A percentile compares a stretch with the other conserved stretches of the same genome.
Evolutionary conservation across 2,113 vertebrate species (phyloP).

Genomic region (Gymnogyps californianus): DNA sequence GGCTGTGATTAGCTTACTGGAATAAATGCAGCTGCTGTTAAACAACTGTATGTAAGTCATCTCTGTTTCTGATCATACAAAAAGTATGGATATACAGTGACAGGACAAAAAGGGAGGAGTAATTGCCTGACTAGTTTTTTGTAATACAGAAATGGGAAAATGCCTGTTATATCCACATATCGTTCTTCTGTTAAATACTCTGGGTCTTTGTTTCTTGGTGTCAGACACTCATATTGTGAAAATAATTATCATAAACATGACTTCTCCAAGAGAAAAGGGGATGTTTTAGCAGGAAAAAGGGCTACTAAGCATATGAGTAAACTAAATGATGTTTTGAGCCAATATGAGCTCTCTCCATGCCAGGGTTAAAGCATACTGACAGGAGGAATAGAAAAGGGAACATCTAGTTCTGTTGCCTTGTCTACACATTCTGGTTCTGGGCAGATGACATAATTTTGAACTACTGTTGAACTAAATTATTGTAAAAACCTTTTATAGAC

Average conservation of each 20-base stretch:
- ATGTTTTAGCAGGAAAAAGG: not conserved
- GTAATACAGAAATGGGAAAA: not conserved
- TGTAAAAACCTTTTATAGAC: not conserved
- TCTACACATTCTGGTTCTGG: not conserved
- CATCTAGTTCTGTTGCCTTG: not conserved
- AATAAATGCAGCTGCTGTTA: not conserved
- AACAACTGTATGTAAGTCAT: not conserved
- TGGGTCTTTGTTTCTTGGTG: not conserved
- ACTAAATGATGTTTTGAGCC: not conserved
- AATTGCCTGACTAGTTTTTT: not conserved
- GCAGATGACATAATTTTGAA: not conserved
- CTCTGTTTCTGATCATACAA: not conserved
- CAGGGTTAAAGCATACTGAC: not conserved
- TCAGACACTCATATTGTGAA: not conserved
- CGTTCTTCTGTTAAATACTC: not conserved
- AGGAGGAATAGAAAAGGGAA: not conserved
- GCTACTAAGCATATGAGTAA: not conserved
- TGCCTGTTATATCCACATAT: too few species aligned
- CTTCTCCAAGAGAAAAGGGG: rapidly evolving
- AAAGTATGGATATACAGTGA: not conserved
- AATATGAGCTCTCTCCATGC: not conserved
- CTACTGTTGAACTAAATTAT: not conserved
- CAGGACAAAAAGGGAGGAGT: not conserved
- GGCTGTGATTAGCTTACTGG: not conserved
- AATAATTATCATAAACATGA: not conserved